phyloP scores from a whole-genome alignment of 2,113 vertebrate species.

The Periophthalmodon schlosseri region DNA sequence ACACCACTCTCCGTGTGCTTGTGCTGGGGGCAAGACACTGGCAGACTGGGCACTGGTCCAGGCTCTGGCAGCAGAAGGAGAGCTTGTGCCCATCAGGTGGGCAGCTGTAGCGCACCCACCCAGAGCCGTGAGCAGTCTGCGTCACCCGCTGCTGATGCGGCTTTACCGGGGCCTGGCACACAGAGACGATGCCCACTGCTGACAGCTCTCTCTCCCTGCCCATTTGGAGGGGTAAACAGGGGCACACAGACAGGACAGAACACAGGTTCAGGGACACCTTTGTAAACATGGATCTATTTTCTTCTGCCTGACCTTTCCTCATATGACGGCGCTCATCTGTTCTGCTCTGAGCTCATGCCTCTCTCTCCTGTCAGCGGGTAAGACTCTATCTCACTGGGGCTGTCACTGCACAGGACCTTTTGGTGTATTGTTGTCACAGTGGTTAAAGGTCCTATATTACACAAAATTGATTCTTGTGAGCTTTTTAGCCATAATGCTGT shows the following conservation, averaged over 20 bases:
- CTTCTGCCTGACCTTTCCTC: no score
- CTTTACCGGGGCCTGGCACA: slow-evolving; percentile 50
- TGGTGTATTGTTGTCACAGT: no score
- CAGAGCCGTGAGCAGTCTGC: slow-evolving; percentile 84
- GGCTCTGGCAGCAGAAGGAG: slow-evolving; percentile 73
- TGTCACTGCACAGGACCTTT: no score
- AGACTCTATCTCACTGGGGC: no score
- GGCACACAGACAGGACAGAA: slow-evolving; percentile 13
- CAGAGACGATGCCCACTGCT: slow-evolving; percentile 67
- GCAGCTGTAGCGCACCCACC: slow-evolving; percentile 91
- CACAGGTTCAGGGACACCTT: slow-evolving; percentile 75
- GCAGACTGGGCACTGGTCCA: slow-evolving; percentile 84
- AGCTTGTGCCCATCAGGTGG: slow-evolving; percentile 71
- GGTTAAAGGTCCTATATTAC: no score
- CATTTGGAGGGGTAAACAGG: slow-evolving; percentile 30
- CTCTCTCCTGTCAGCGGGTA: no score
- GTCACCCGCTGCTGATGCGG: slow-evolving; percentile 82
- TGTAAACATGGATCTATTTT: slow-evolving; percentile 96
- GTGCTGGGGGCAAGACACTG: slow-evolving; percentile 59
- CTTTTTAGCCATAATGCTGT: no score
- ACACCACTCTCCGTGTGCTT: slow-evolving; percentile 27
- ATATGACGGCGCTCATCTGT: no score
- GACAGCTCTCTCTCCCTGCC: slow-evolving; percentile 52
- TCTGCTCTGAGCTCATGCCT: no score
- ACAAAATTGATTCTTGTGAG: no score